Evolutionary conservation across 2,113 vertebrate species (phyloP).

Genomic region (Cyprinodon variegatus): DNA sequence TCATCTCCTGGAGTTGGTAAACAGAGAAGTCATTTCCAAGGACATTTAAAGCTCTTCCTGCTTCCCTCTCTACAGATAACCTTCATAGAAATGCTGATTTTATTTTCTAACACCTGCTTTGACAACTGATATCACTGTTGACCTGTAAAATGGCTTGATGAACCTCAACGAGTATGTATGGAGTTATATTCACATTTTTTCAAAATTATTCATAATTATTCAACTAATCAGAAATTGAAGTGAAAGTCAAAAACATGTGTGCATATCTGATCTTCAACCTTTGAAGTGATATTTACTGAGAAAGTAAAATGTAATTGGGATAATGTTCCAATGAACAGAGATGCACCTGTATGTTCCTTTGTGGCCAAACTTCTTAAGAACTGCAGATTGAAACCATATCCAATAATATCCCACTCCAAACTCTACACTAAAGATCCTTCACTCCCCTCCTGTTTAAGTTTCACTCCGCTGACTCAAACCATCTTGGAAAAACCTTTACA

Average conservation of each 20-base stretch:
- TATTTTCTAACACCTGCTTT: background rate
- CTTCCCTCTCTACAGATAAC: background rate
- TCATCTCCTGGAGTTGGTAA: background rate
- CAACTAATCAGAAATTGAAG: background rate
- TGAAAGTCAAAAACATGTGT: background rate
- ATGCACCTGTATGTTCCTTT: background rate
- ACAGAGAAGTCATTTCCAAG: background rate
- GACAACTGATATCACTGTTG: background rate
- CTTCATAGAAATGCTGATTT: background rate
- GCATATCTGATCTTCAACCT: background rate
- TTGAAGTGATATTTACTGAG: background rate
- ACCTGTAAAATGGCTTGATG: background rate
- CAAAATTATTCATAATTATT: background rate
- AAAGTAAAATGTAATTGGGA: background rate
- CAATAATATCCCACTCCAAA: conserved; percentile 46
- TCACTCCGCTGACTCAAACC: conserved; percentile 27
- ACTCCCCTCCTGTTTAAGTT: background rate
- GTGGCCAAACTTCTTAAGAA: conserved; percentile 27
- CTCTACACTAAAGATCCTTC: background rate
- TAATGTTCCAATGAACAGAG: background rate
- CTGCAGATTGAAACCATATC: conserved; percentile 36
- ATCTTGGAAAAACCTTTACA: conserved; percentile 39
- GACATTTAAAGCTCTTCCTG: background rate
- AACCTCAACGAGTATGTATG: too few relatives aligned
- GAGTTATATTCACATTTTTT: too few relatives aligned